phyloP scores from a whole-genome alignment of 2,888 invertebrate genomes.

The Drosophila kanekoi region DNA sequence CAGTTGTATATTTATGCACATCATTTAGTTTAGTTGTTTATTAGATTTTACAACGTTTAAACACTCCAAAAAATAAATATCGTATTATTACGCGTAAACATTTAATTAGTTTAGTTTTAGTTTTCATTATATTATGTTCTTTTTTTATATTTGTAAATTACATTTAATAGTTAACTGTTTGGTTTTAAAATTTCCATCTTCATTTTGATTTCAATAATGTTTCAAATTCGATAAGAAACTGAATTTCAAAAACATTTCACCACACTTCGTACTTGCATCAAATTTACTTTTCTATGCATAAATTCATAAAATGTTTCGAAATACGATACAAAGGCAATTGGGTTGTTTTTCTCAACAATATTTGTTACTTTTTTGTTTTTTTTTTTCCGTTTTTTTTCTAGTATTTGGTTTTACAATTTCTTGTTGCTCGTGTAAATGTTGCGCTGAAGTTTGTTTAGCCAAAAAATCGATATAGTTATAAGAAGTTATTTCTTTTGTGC shows the following conservation, averaged over 20 bases:
- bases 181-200: conserved; percentile 50
- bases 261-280: conserved; percentile 30
- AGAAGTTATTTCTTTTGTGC: conserved; percentile 20
- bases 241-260: conserved; percentile 53
- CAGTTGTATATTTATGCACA: conserved; percentile 5
- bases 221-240: conserved; percentile 64
- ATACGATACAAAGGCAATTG: conserved; percentile 81
- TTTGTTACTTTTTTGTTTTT: conserved; percentile 27
- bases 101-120: conserved; percentile 50
- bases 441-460: conserved; percentile 37
- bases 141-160: conserved; percentile 61
- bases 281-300: conserved; percentile 60
- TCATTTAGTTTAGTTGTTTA: conserved; percentile 35
- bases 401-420: conserved; percentile 9
- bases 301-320: conserved; percentile 77
- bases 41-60: conserved; percentile 79
- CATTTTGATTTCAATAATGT: conserved; percentile 68
- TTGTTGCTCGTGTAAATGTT: conserved; percentile 47
- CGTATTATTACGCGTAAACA: conserved; percentile 68
- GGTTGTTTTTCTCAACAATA: conserved; percentile 50
- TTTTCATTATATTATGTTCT: conserved; percentile 29
- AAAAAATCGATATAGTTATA: conserved; percentile 38
- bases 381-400: conserved; percentile 23
- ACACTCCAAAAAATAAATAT: conserved; percentile 82
- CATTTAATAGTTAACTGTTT: conserved; percentile 81